phyloP scores from a whole-genome alignment of 2,888 invertebrate genomes.

The Ophion ventricosus region DNA sequence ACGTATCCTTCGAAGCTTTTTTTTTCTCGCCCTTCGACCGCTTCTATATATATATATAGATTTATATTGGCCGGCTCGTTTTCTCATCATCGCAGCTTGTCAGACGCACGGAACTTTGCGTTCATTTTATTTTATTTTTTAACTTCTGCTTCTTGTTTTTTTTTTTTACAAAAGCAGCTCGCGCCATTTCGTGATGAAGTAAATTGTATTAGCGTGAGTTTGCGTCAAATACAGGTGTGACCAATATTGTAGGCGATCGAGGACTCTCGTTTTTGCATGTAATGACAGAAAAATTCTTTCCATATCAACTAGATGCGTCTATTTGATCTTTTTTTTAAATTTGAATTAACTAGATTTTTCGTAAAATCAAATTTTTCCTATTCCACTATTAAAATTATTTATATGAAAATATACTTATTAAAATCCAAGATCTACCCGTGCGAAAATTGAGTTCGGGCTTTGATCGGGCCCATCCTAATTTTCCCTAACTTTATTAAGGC shows the following conservation, averaged over 20 bases:
- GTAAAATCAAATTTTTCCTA: no score
- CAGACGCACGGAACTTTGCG: conserved; percentile 17
- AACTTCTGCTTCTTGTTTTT: neutral
- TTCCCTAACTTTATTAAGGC: no score
- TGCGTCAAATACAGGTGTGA: conserved; percentile 51
- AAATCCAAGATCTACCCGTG: no score
- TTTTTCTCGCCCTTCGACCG: conserved; percentile 13
- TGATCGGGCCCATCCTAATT: no score
- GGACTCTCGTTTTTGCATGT: no score
- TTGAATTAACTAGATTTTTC: no score
- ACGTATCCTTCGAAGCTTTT: conserved; percentile 20
- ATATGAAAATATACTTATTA: no score
- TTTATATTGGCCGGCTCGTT: conserved; percentile 23
- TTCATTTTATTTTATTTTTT: conserved; percentile 31
- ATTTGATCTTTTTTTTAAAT: no score
- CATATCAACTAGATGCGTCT: no score
- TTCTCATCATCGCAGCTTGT: conserved; percentile 38
- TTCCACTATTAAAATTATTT: no score
- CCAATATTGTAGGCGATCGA: conserved; percentile 30
- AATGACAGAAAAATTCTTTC: no score
- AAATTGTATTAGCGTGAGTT: conserved; percentile 67
- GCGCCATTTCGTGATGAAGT: conserved; percentile 7
- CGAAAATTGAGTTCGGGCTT: no score
- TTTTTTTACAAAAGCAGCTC: neutral
- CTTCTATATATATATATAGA: neutral